Base-by-base conservation (phyloP, 2,113 vertebrate species). In the Quiscalus mexicanus region DNA sequence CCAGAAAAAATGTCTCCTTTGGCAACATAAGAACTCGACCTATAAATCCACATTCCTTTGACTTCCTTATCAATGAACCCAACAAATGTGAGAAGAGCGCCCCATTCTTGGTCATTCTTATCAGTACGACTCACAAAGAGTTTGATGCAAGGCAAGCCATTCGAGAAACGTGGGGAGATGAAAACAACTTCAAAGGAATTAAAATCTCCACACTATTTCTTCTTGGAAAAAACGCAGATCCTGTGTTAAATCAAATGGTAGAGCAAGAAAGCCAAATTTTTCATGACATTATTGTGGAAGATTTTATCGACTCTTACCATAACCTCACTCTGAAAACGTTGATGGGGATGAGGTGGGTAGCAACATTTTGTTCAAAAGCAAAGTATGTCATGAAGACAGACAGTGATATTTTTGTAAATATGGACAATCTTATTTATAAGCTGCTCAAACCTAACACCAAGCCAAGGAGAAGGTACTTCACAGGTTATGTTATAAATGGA, bases 361-460 rank as follows among this genome's bases (percentile, higher is more conserved):
- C 99, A 49, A 99, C 98, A 1, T 99, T 99, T 97, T 99, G 99
- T 97, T 98, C 99, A 92, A 99, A 99, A 97, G 99, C 99, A 50
- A 99, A 99, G 96, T 99, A 99, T 0, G 97, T 99, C 95, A 99
- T 99, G 99, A 99, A 99, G 98, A 99, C 99, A 17, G 99, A 99
- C 98, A 99, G 99, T 42, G 99, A 99, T 97, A 99, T 99, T 98
- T 99, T 99, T 96, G 99, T 99, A 97, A 99, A 99, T 98, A 99
- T 99, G 99, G 99, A 99, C 98, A 99, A 99, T 89, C 98, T 99
- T 92, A 99, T 99, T 98, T 99, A 99, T 97, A 99, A 99, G 97
- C 98, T 99, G 63, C 98, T 99, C 37, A 99, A 99, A 97, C 99
- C 99, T 50, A 98, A 98, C 92, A 99, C 99, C 79, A 99, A 99